Base-by-base conservation (phyloP, 1,140 invertebrate species). In the Marisa cornuarietis region DNA sequence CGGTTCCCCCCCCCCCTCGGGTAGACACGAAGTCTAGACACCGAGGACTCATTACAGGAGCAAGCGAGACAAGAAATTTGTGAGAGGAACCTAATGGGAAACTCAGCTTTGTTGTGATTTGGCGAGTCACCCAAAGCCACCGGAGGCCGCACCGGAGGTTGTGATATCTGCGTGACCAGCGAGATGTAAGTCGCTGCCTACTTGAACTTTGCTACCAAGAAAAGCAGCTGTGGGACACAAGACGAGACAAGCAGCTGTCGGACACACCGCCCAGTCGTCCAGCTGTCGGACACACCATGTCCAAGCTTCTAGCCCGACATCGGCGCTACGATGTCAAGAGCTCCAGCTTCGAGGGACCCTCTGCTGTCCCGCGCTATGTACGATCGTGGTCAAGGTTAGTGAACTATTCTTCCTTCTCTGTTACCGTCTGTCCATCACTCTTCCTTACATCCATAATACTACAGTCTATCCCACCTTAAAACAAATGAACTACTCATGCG, bases 321-420 rank as follows among this genome's bases (percentile, higher is more conserved):
- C 71, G 82, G 58, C 76, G 76, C 24, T 83, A 81, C 73, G 82
- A 83, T n/a, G 79, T 83, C 61, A 83, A 83, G 22, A 83, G 82
- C 58, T 83, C 82, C 49, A 83, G 82, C 58, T 83, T 83, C 71
- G 82, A 83, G 22, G 82, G 82, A 9, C 79, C 79, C 13, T 62
- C 79, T 7, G 76, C 20, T 8, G 42, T 69, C 13, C 76, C 63
- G 20, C 71, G 71, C 26, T 51, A 68, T 22, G n/a, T 52, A 8
- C 61, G 65, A 4, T 66, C 80, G 13, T 81, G 80, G 80, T 75
- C 76, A 49, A 81, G 80, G 80, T 81, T 62, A 81, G 75, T 63
- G 24, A 22, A 42, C 66, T 65, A 26, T 61, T 5, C 66, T 13
- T 61, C 6, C 66, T 11, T 61, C 14, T 74, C 52, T 74, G n/a